Base-by-base conservation (phyloP, 1,140 invertebrate species). In the Drosophila azteca region DNA sequence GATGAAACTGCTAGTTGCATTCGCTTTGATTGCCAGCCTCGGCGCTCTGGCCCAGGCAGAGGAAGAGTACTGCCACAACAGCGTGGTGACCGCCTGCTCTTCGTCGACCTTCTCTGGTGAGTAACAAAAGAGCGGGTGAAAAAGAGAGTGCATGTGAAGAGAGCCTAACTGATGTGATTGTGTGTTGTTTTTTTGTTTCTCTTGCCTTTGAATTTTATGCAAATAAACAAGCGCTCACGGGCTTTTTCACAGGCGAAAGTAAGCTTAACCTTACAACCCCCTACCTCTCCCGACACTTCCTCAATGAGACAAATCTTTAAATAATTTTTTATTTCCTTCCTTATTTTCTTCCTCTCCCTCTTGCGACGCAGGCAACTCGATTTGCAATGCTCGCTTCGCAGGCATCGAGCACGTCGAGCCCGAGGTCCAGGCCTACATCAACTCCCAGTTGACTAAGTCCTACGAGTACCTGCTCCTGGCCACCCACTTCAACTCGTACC, bases 401-500 rank as follows among this genome's bases (percentile, higher is more conserved):
- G 93, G 93, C 41, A 94, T 95, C 55, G 90, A 93, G 0, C 93
- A 95, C 52, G 90, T 93, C 20, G 87, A 94, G 75, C 65, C 60
- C 41, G 75, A 90, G 61, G 24, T 92, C n/a, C 81, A 91, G 69
- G 91, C 92, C 8, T 96, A 94, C 79, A 93, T 94, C 6, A 95
- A 94, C 75, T 91, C 93, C 11, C 94, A 96, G 72, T 92, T 97
- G 50, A 92, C 93, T 39, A 92, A 93, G 13, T 96, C 95, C 9
- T 96, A 95, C 67, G 94, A 96, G 60, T 96, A 95, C 71, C 92
- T 97, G 13, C 90, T 96, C 3, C 94, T 96, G 92, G 94, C 96
- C 7, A 94, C 95, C 2, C 94, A 96, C 90, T 97, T 96, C 91
- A 95, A 94, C 51, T 96, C 95, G 78, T 96, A 95, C 89, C 94